phyloP scores from a whole-genome alignment of 1,140 invertebrate species.

The Lordiphosa stackelbergi region DNA sequence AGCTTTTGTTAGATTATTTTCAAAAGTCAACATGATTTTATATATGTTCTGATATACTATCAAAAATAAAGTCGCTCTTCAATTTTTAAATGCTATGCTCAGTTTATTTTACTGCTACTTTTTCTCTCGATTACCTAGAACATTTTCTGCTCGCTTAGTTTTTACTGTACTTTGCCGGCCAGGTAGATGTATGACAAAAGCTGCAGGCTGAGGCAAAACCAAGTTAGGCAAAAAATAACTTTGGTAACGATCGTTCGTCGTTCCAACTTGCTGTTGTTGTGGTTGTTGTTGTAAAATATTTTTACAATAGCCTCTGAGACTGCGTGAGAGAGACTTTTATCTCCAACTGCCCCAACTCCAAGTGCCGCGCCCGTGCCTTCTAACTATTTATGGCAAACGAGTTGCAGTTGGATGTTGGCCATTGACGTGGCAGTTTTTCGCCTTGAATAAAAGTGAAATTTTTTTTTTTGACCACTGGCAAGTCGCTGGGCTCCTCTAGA shows the following conservation, averaged over 20 bases:
- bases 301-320: constrained; percentile 53
- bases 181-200: constrained; percentile 31
- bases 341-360: constrained; percentile 36
- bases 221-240: constrained; percentile 71
- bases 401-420: constrained; percentile 36
- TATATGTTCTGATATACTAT: too few species aligned
- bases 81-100: too few species aligned
- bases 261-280: constrained; percentile 25
- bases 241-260: constrained; percentile 54
- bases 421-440: constrained; percentile 38
- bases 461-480: constrained; percentile 19
- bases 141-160: neutral
- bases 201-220: constrained; percentile 52
- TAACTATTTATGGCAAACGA: constrained; percentile 75
- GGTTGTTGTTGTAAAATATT: constrained; percentile 54
- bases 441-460: constrained; percentile 59
- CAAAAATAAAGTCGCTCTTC: too few species aligned
- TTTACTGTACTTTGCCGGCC: neutral
- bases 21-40: too few species aligned
- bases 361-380: constrained; percentile 69
- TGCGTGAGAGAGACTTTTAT: constrained; percentile 4
- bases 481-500: constrained; percentile 1
- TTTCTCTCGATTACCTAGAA: neutral
- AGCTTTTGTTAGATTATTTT: too few species aligned
- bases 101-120: too few species aligned